These are phyloP conservation scores for Andrena trimmerana DNA, from an alignment of 2,888 invertebrate species.

Conservation along the genomic window DNA sequence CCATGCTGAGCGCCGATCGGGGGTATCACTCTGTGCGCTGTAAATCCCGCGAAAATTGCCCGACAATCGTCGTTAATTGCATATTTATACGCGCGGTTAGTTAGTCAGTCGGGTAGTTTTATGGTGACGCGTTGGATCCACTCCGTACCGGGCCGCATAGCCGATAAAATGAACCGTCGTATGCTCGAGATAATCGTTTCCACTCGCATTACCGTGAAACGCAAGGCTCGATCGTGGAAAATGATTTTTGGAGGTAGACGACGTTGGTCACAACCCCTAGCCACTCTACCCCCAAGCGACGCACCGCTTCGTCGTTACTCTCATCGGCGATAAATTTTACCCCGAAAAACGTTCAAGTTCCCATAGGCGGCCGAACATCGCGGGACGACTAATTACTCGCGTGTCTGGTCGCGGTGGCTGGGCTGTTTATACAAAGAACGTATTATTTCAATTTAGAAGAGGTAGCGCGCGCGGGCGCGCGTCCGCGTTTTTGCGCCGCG, in stretches of 20 bases:
- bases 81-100: constrained; percentile 73
- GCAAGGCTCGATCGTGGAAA: constrained; percentile 59
- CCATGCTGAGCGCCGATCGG: constrained; percentile 70
- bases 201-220: constrained; percentile 67
- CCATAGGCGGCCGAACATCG: constrained; percentile 26
- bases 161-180: constrained; percentile 62
- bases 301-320: background rate
- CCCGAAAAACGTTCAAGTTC: constrained; percentile 41
- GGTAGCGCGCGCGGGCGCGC: constrained; percentile 6
- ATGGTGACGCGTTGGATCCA: constrained; percentile 61
- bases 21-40: constrained; percentile 68
- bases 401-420: constrained; percentile 24
- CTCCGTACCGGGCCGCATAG: constrained; percentile 12
- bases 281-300: background rate
- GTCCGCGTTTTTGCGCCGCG: constrained; percentile 28
- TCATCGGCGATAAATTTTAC: constrained; percentile 54
- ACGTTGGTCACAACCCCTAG: background rate
- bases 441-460: constrained; percentile 52
- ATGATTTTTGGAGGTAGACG: constrained; percentile 55
- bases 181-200: constrained; percentile 66
- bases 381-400: constrained; percentile 50
- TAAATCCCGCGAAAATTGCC: constrained; percentile 78
- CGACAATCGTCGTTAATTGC: constrained; percentile 78
- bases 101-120: constrained; percentile 71
- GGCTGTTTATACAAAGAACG: constrained; percentile 47